Percentiles rank a stretch among this genome's conserved stretches.
These are phyloP conservation scores for Zootoca vivipara DNA, from an alignment of 2,113 vertebrate species.

Conservation along the genomic window DNA sequence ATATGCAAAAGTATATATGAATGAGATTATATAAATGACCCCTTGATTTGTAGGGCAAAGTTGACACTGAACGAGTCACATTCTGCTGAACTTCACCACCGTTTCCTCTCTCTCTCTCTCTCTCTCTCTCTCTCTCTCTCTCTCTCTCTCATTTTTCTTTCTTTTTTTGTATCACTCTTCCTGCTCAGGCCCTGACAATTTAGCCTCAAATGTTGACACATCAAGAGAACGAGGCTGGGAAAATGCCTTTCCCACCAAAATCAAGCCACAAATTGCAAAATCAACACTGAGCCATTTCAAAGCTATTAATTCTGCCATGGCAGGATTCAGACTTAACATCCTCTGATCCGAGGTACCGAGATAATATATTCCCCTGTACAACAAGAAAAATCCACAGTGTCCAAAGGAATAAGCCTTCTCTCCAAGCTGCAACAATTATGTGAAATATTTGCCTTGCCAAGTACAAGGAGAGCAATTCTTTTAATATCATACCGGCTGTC, in stretches of 20 bases:
- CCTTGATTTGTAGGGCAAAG: too few relatives aligned
- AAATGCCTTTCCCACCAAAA: slow-evolving; percentile 67
- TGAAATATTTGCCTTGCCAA: slow-evolving; percentile 68
- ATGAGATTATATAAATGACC: too few relatives aligned
- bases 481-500: slow-evolving; percentile 49
- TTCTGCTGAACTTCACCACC: too few relatives aligned
- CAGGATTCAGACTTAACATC: slow-evolving; percentile 67
- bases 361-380: slow-evolving; percentile 69
- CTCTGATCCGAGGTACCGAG: slow-evolving; percentile 60
- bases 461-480: slow-evolving; percentile 62
- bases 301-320: slow-evolving; percentile 53
- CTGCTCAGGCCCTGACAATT: not conserved
- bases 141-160: too few relatives aligned
- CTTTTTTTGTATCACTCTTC: not conserved
- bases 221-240: slow-evolving; percentile 46
- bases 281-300: slow-evolving; percentile 72
- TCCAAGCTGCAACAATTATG: slow-evolving; percentile 67
- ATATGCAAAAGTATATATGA: too few relatives aligned
- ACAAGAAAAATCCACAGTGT: slow-evolving; percentile 64
- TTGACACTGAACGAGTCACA: too few relatives aligned
- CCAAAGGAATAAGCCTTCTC: slow-evolving; percentile 64
- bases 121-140: not conserved
- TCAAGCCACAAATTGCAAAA: slow-evolving; percentile 74
- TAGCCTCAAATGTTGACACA: not conserved
- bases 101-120: too few relatives aligned